Evolutionary conservation across 2,113 vertebrate genomes (phyloP).

Genomic region (Onychostruthus taczanowskii): DNA sequence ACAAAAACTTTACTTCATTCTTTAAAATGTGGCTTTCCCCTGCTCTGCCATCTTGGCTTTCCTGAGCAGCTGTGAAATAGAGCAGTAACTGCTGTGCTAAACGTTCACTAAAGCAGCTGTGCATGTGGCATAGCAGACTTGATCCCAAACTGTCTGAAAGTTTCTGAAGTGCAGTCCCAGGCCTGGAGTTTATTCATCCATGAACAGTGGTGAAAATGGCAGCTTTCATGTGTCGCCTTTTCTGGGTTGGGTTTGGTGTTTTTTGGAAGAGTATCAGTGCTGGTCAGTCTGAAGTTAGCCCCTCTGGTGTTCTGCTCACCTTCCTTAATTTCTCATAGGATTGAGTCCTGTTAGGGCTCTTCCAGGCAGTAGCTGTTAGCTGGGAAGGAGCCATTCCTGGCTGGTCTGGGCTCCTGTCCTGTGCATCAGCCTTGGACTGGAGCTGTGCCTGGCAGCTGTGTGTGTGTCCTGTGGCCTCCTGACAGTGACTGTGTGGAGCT

Average conservation of each 20-base stretch:
- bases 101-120: neutral
- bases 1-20: neutral
- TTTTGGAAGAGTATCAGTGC: neutral
- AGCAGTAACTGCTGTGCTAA: neutral
- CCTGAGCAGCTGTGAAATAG: neutral
- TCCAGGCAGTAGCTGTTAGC: neutral
- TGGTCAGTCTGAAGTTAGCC: neutral
- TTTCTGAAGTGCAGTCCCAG: neutral
- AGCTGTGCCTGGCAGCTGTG: neutral
- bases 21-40: neutral
- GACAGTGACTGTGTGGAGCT: neutral
- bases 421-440: neutral
- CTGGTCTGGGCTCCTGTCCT: neutral
- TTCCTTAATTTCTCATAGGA: neutral
- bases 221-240: neutral
- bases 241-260: neutral
- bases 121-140: neutral
- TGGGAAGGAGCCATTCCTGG: neutral
- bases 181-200: neutral
- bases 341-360: neutral
- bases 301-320: neutral
- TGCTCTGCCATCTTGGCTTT: neutral
- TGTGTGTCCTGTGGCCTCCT: neutral
- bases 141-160: neutral
- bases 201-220: neutral